These are phyloP conservation scores for Scaptomyza parva DNA, from an alignment of 2,888 invertebrate species.

Conservation along the genomic window DNA sequence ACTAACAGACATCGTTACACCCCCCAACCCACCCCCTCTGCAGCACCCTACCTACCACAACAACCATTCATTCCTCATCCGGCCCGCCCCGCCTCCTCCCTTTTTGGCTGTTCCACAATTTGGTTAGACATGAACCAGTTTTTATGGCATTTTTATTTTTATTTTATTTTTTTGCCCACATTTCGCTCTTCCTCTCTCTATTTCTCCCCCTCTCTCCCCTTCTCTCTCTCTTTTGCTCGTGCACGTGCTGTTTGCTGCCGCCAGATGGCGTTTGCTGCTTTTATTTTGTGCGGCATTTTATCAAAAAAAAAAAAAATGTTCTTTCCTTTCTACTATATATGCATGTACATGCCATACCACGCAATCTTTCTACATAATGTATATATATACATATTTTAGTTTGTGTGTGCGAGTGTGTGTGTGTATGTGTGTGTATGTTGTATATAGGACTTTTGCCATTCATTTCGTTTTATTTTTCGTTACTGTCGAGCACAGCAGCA, in stretches of 20 bases:
- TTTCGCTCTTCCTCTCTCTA: conserved; percentile 29
- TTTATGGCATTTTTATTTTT: conserved; percentile 45
- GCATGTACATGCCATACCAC: conserved; percentile 20
- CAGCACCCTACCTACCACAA: neutral
- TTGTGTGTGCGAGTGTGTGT: conserved; percentile 7
- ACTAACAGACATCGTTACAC: conserved; percentile 37
- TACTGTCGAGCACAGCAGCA: conserved; percentile 61
- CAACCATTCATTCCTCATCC: neutral
- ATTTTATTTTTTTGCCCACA: conserved; percentile 48
- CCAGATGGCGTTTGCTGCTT: conserved; percentile 62
- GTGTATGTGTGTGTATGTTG: conserved; percentile 23
- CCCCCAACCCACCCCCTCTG: conserved; percentile 8
- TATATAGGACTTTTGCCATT: conserved; percentile 64
- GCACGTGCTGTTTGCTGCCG: conserved; percentile 46
- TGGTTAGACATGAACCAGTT: conserved; percentile 74
- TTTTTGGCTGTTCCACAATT: conserved; percentile 42
- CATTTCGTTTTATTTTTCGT: conserved; percentile 70
- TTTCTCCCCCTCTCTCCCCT: conserved; percentile 6
- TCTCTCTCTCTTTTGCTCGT: neutral
- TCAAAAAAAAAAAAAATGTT: conserved; percentile 49
- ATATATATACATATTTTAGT: conserved; percentile 1
- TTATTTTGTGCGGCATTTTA: conserved; percentile 50
- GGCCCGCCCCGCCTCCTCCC: neutral
- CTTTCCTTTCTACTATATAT: conserved; percentile 25
- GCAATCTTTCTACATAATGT: conserved; percentile 13